Base-by-base conservation (phyloP, 2,113 vertebrate species). In the Pitta sordida region DNA sequence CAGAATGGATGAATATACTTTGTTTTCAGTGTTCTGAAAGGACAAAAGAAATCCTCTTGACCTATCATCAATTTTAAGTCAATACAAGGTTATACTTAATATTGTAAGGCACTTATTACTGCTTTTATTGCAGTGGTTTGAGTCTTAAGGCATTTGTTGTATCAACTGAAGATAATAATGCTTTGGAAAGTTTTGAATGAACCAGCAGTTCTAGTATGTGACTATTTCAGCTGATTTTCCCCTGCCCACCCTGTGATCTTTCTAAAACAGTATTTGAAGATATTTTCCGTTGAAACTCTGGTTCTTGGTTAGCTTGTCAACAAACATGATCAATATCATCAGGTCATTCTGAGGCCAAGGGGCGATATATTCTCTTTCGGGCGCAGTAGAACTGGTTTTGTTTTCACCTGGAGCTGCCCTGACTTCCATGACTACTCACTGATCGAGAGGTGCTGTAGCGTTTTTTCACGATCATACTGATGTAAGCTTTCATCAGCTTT, bases 401-500 rank as follows among this genome's bases (percentile, higher is more conserved):
- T 10, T 37, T 97, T 98, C 98, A 99, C 98, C 99, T 98, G 97
- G 97, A 98, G 96, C 98, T 98, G 63, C 97, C 95, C 76, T 98
- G 98, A 94, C 98, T 98, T 90, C 98, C 98, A 10, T 98, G 98
- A 96, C 98, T 99, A 86, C 99, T 98, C 96, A 98, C 96, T 4
- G 99, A 99, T 34, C 98, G 98, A 13, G 98, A 98, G 94, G 98
- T 99, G 97, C 99, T 99, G 97, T 99, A 99, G 95, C 99, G 99
- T 89, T 99, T 99, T 96, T 99, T 99, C 84, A 99, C 99, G 3
- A 99, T 99, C 98, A 99, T 99, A 96, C 99, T 99, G 98, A 99
- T 99, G 96, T 99, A 99, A 51, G 99, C 99, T 95, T 99, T 99
- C 99, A 99, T 99, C 91, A 99, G 98, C 95, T 99, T 99, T 67